Evolutionary conservation across 2,113 vertebrate species (phyloP), one percentile per base, ranked within the genome.

Genomic region (Ictalurus punctatus): DNA sequence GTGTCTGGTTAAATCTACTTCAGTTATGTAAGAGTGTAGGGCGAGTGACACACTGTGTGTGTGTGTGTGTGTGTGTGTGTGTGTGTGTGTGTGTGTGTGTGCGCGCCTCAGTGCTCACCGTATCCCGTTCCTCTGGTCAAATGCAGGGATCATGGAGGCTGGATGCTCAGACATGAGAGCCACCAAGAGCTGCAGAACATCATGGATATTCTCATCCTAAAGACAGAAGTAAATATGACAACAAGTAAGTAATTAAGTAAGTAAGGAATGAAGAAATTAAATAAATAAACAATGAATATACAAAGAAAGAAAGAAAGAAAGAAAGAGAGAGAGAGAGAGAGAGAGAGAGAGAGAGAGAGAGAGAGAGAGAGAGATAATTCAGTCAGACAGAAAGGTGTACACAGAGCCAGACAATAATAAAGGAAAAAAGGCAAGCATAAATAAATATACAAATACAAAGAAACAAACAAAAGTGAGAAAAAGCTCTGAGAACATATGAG

Each of bases 171-270:
- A 99, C 98, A 99, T 99, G 27, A 99, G 96, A 90, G 98, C 98
- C 92, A 99, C 98, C 63, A 99, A 91, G 91, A 99, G 94, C 94
- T 99, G 98, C 88, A 99, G 96, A 79, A 99, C 98, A 91, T 99
- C 98, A 88, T 99, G 98, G 92, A 99, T 99, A 92, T 99, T 99
- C 96, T 99, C 98, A 95, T 99, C 98, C 98, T 99, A 94, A 16
- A 80, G 85, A 67, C 54, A 92, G 40, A 52, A 59, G 78, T 10
- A 44, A 79, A 17, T 54, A 80, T 7, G 44, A 48, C 44, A 48
- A 6, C 44, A 48, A 90, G 89, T 89, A 90, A 6, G 30, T 25
- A 23, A 69, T 21, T 9, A 2, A 44, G 7, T 16, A 69, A 69
- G 14, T 0, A 37, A 69, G 67, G 1, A 69, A 69, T 3, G n/a